These are phyloP conservation scores for Stegodyphus mimosarum DNA, from an alignment of 1,140 invertebrate species.

Conservation along the genomic window DNA sequence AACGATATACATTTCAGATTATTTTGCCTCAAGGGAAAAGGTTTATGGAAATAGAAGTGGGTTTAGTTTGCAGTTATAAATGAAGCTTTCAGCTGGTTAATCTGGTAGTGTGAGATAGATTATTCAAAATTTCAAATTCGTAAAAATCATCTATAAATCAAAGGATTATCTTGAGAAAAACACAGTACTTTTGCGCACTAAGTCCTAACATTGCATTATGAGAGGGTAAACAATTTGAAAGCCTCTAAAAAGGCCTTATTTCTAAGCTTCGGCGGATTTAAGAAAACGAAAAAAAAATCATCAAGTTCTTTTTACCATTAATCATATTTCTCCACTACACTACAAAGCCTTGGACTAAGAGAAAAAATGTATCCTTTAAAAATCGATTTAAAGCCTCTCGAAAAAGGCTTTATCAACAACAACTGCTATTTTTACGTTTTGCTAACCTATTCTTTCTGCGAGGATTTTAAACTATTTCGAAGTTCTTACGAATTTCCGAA, in stretches of 20 bases:
- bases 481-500: conserved; percentile 17
- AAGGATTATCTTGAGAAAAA: too few species aligned
- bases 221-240: background rate
- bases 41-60: too few species aligned
- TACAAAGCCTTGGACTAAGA: background rate
- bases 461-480: conserved; percentile 21
- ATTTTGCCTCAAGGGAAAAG: too few species aligned
- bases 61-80: too few species aligned
- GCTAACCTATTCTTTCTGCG: background rate
- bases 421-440: conserved; percentile 21
- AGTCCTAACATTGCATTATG: too few species aligned
- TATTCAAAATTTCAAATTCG: too few species aligned
- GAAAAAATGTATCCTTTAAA: conserved; percentile 11
- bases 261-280: too few species aligned
- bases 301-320: conserved; percentile 19
- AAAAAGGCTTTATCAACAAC: background rate
- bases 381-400: conserved; percentile 8
- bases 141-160: too few species aligned
- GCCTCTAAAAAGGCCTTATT: background rate
- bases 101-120: too few species aligned
- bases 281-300: background rate
- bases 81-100: too few species aligned
- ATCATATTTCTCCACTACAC: conserved; percentile 13
- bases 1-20: too few species aligned
- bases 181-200: too few species aligned